phyloP scores from a whole-genome alignment of 2,888 invertebrate genomes.

The Cinara cedri region DNA sequence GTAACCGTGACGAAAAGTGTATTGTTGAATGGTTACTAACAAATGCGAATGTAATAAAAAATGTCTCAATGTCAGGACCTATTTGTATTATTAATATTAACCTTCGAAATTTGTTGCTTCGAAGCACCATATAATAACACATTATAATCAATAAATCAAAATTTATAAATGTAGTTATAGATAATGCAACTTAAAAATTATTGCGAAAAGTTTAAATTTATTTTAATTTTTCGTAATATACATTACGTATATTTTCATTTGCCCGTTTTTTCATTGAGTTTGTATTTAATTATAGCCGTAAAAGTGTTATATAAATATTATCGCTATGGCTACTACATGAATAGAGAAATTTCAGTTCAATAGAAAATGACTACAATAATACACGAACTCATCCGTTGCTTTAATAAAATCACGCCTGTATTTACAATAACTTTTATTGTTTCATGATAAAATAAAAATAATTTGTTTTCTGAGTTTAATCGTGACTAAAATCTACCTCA shows the following conservation, averaged over 20 bases:
- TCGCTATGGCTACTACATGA: no score
- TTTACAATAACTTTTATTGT: no score
- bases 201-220: neutral
- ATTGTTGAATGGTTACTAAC: conserved; percentile 45
- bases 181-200: neutral
- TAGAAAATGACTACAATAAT: no score
- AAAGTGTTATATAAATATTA: no score
- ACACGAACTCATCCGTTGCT: no score
- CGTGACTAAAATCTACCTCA: no score
- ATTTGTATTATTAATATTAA: conserved; percentile 38
- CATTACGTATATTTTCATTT: neutral
- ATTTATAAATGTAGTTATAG: neutral
- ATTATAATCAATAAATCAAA: conserved; percentile 1
- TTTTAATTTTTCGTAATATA: neutral
- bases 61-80: conserved; percentile 55
- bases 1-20: conserved; percentile 49
- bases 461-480: no score
- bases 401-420: no score
- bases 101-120: conserved; percentile 43
- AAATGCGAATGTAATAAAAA: conserved; percentile 47
- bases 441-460: no score
- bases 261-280: no score
- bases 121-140: conserved; percentile 29
- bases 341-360: no score
- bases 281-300: no score